phyloP scores from a whole-genome alignment of 1,140 invertebrate species.

The Apis dorsata region DNA sequence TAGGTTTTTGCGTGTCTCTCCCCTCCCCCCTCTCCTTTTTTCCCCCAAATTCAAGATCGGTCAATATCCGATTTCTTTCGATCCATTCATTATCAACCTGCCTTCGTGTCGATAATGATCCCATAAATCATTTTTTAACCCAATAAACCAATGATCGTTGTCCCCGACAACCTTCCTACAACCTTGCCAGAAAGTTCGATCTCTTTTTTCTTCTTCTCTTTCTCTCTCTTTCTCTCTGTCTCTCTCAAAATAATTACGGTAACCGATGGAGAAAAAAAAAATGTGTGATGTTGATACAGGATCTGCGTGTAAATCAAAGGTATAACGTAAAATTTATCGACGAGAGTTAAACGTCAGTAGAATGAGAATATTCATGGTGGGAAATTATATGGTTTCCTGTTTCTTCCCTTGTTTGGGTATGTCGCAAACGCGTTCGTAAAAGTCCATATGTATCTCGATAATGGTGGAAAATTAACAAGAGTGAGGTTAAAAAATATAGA shows the following conservation, averaged over 20 bases:
- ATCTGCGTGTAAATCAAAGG: background rate
- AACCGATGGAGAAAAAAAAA: background rate
- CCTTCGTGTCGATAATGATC: slow-evolving; percentile 14
- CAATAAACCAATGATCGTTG: background rate
- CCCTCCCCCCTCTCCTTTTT: background rate
- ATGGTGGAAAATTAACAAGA: background rate
- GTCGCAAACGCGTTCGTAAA: background rate
- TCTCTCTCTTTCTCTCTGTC: background rate
- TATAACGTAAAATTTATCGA: background rate
- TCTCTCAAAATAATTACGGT: background rate
- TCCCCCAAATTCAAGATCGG: slow-evolving; percentile 30
- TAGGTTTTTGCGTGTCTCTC: background rate
- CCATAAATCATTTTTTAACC: slow-evolving; percentile 28
- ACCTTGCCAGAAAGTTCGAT: background rate
- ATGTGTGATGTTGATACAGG: background rate
- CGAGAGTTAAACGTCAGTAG: background rate
- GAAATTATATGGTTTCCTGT: background rate
- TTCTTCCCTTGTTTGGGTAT: background rate
- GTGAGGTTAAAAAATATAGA: background rate
- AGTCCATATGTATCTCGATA: background rate
- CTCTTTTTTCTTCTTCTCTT: background rate
- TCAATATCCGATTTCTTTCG: slow-evolving; percentile 27
- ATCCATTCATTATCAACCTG: slow-evolving; percentile 30
- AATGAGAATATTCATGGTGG: no score
- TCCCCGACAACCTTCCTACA: background rate